A percentile compares a stretch with the other conserved stretches of the same genome.
Conservation (phyloP, 2,113 vertebrate genomes). For the Urocitellus parryii region DNA sequence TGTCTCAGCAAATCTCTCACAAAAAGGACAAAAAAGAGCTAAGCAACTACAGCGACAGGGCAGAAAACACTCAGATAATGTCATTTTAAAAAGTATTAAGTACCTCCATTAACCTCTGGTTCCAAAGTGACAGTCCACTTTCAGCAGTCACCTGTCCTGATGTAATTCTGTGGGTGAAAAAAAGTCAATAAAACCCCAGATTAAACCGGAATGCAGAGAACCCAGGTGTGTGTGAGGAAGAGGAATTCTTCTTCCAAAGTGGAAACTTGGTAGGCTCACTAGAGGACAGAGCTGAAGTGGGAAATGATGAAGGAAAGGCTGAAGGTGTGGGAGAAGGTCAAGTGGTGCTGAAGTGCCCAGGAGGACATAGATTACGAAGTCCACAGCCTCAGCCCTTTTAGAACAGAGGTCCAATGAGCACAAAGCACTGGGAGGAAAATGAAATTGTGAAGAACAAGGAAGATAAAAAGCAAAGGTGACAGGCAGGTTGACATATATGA, state of each 20-base stretch:
- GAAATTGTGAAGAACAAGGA: neutral
- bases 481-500: neutral
- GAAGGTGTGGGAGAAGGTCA: too few species aligned
- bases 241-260: neutral
- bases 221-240: neutral
- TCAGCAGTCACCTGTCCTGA: neutral
- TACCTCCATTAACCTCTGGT: neutral
- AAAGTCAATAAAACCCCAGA: neutral
- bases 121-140: neutral
- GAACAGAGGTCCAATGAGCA: neutral
- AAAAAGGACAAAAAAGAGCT: neutral
- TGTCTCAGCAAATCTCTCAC: neutral
- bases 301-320: accelerated
- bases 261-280: neutral
- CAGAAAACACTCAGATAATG: neutral
- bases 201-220: neutral
- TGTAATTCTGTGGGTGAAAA: neutral
- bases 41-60: neutral
- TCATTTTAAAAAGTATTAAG: neutral
- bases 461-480: neutral
- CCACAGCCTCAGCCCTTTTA: neutral
- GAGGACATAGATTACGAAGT: too few species aligned
- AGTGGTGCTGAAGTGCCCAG: too few species aligned
- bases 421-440: neutral
- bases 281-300: neutral